Conservation (phyloP, 2,888 invertebrate species). For the Halictus ligatus region DNA sequence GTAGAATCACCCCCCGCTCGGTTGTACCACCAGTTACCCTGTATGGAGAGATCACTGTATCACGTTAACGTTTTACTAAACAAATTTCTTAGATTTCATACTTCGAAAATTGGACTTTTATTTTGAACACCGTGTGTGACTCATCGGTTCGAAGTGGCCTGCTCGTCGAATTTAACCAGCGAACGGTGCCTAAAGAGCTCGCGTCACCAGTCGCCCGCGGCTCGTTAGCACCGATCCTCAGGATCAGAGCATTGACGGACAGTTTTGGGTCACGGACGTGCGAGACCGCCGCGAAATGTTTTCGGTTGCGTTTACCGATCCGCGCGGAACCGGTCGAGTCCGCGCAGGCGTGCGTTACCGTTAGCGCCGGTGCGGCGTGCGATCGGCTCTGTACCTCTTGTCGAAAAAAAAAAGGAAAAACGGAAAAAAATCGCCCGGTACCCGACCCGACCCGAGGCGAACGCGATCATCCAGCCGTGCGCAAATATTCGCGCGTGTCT, state of each 20-base stretch:
- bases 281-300: slow-evolving; percentile 61
- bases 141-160: slow-evolving; percentile 26
- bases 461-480: background rate
- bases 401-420: background rate
- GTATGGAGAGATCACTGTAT: too few relatives aligned
- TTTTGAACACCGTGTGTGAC: slow-evolving; percentile 9
- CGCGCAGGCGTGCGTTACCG: slow-evolving; percentile 56
- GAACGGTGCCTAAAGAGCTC: slow-evolving; percentile 5
- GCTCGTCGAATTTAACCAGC: slow-evolving; percentile 40
- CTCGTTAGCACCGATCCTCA: slow-evolving; percentile 42
- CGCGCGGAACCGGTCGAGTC: slow-evolving; percentile 35
- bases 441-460: background rate
- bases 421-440: background rate
- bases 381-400: background rate
- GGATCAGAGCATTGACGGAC: slow-evolving; percentile 58
- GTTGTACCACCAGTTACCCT: too few relatives aligned
- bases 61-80: too few relatives aligned
- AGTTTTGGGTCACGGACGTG: slow-evolving; percentile 72
- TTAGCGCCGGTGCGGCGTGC: slow-evolving; percentile 31
- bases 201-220: slow-evolving; percentile 19
- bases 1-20: too few relatives aligned
- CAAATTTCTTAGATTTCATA: background rate
- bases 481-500: slow-evolving; percentile 36
- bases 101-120: background rate
- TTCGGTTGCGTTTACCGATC: slow-evolving; percentile 53